Percentiles rank a stretch among this genome's conserved stretches.
Evolutionary conservation across 2,797 vertebrate species (phyloP).

Genomic region (Pseudochirops cupreus): DNA sequence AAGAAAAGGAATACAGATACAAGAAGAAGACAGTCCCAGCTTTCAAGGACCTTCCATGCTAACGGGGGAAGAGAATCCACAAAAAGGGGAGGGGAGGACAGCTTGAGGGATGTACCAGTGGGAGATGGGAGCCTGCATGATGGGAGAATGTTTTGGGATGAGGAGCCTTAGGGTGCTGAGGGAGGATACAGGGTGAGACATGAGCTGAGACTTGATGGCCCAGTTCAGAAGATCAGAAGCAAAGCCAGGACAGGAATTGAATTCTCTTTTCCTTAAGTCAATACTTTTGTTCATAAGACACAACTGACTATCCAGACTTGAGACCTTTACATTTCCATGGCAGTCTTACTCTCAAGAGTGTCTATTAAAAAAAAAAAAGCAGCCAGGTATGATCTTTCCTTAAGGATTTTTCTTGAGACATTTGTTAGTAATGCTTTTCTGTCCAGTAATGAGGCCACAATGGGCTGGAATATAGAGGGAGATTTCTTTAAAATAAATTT

Average conservation of each 20-base stretch:
- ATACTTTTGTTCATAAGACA: constrained; percentile 14
- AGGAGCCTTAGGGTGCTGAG: not conserved
- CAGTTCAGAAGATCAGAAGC: not conserved
- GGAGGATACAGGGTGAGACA: not conserved
- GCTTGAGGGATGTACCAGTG: too few species aligned
- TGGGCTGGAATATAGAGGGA: not conserved
- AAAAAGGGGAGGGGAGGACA: not conserved
- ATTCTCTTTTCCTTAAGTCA: not conserved
- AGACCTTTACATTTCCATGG: not conserved
- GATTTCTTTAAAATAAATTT: constrained; percentile 4
- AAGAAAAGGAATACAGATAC: not conserved
- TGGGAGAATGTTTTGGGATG: not conserved
- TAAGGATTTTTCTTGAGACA: accelerated
- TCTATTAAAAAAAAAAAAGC: constrained; percentile 24
- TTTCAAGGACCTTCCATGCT: not conserved
- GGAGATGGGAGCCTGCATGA: not conserved
- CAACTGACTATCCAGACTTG: not conserved
- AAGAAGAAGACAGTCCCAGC: not conserved
- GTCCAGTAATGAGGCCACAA: not conserved
- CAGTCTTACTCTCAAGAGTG: not conserved
- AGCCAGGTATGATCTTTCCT: not conserved
- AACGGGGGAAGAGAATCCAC: not conserved
- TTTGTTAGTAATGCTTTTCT: constrained; percentile 33
- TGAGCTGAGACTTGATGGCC: not conserved
- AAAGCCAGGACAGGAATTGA: not conserved